These are phyloP conservation scores for Agrochola circellaris DNA, from an alignment of 2,888 invertebrate genomes.

Conservation along the genomic window DNA sequence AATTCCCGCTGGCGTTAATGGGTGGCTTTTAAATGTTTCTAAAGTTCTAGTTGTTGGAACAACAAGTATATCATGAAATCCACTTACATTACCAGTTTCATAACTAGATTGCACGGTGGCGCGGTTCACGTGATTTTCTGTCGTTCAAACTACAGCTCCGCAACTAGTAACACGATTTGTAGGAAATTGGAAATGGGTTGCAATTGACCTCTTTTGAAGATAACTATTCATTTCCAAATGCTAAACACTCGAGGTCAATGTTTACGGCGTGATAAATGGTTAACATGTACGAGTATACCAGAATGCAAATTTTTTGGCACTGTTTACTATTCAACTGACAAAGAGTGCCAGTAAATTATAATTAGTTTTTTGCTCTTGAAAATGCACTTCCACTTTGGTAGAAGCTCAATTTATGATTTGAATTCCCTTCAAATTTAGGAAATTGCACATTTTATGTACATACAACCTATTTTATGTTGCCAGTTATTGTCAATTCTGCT, in stretches of 20 bases:
- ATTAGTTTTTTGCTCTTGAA: conserved; percentile 5
- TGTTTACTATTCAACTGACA: conserved; percentile 8
- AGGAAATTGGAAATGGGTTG: conserved; percentile 39
- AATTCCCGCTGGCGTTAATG: neutral
- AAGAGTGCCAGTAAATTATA: conserved; percentile 20
- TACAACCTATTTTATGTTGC: conserved; percentile 4
- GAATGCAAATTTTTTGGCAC: neutral
- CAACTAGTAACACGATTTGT: conserved; percentile 37
- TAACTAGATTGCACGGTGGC: conserved; percentile 38
- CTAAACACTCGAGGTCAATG: neutral
- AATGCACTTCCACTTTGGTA: conserved; percentile 6
- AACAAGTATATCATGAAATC: conserved; percentile 19
- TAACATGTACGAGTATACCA: neutral
- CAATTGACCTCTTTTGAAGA: conserved; percentile 17
- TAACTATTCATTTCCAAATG: conserved; percentile 7
- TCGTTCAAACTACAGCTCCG: conserved; percentile 11
- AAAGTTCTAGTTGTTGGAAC: neutral
- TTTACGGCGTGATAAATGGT: neutral
- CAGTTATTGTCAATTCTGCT: neutral
- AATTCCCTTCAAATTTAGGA: conserved; percentile 1
- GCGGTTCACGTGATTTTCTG: conserved; percentile 20
- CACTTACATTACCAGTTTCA: conserved; percentile 29
- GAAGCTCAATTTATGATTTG: conserved; percentile 6
- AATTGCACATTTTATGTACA: conserved; percentile 2
- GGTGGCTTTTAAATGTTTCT: conserved; percentile 8